These are phyloP conservation scores for Dendrolimus kikuchii DNA, from an alignment of 1,140 invertebrate species.

Conservation along the genomic window DNA sequence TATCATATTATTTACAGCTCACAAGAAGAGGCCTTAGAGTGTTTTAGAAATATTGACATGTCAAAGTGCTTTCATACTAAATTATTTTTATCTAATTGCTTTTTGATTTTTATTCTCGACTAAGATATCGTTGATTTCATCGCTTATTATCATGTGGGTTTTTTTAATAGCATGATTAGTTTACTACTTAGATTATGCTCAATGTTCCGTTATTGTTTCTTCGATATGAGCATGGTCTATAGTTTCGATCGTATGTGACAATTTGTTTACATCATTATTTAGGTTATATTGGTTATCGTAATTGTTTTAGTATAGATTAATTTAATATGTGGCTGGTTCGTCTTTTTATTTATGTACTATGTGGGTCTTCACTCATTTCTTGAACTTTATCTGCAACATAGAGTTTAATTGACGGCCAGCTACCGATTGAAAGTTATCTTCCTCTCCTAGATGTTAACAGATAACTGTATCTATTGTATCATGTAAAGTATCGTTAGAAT, in stretches of 20 bases:
- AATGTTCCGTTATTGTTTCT: not conserved
- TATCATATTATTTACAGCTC: too few species aligned
- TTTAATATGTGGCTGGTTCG: conserved; percentile 23
- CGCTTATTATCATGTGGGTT: conserved; percentile 66
- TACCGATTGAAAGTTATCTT: conserved; percentile 1
- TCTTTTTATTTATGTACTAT: conserved; percentile 16
- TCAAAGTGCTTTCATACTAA: not conserved
- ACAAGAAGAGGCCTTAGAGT: not conserved
- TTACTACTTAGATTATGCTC: conserved; percentile 31
- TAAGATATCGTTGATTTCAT: conserved; percentile 27
- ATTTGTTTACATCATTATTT: conserved; percentile 3
- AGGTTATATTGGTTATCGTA: conserved; percentile 4
- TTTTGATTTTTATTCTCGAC: not conserved
- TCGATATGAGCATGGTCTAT: conserved; percentile 34
- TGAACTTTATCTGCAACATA: not conserved
- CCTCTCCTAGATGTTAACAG: not conserved
- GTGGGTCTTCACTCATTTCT: conserved; percentile 64
- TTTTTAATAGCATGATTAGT: conserved; percentile 67
- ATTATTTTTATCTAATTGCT: not conserved
- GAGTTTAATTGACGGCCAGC: conserved; percentile 3
- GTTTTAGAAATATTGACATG: not conserved
- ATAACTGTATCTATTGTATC: too few species aligned
- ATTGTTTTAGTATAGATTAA: conserved; percentile 8
- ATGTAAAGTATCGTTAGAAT: too few species aligned
- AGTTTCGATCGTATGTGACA: conserved; percentile 5